Evolutionary conservation across 2,797 vertebrate genomes (phyloP), one percentile per base, ranked within the genome.

Genomic region (Sphaeramia orbicularis): DNA sequence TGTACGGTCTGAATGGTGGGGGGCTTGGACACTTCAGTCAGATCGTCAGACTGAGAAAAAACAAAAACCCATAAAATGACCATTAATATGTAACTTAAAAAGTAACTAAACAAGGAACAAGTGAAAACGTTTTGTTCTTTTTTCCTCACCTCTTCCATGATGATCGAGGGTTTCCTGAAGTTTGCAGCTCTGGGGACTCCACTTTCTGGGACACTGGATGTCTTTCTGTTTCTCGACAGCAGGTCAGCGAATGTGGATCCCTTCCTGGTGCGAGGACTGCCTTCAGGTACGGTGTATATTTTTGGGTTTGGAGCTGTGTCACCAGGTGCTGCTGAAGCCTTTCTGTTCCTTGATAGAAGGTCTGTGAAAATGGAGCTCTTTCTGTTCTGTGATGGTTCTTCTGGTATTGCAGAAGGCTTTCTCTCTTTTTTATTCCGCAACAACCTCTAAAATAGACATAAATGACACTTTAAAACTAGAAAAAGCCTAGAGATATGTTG

Each of bases 311-410:
- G 70, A 53, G 83, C 14, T 1, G 47, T 56, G 12, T 86, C 84
- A 0, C 44, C 71, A 12, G 86, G 83, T 11, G 74, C 10, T 7
- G 78, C 53, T 10, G 93, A 91, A 6, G 70, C 48, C 71, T 91
- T 93, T 58, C 74, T 88, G 85, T 68, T 92, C 64, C 80, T 84
- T 13, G 92, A 59, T 21, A 90, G 54, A 11, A 91, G 48, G 80
- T 93, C 91, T 10, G 82, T 78, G 58, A 93, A 93, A 21, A 90
- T 84, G n/a, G 93, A 93, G 5, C 43, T 27, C 47, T 90, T 93
- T 60, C 89, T 86, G 71, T 44, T 77, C 42, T 55, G 56, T 6
- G 74, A 4, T 6, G 69, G n/a, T 21, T 86, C 83, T 49, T 88
- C 89, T 0, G 84, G 74, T 4, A 55, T 50, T 2, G 54, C 18